Conservation (phyloP, 1,140 invertebrate genomes). For the Aricia agestis region DNA sequence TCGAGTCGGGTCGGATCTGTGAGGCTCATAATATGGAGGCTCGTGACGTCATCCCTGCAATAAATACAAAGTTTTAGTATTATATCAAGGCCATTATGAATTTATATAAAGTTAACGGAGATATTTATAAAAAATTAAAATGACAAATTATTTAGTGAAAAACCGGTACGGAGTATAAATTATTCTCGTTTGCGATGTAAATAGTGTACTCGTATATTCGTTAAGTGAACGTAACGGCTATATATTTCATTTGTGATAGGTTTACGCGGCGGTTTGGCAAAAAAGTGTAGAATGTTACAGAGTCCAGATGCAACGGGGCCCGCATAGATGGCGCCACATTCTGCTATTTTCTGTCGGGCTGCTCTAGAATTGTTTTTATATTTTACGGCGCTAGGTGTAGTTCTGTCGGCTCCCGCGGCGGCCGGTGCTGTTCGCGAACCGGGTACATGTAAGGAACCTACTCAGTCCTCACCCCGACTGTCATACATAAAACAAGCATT, state of each 20-base stretch:
- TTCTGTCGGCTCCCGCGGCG: constrained; percentile 15
- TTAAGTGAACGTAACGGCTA: constrained; percentile 46
- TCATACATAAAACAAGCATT: not conserved
- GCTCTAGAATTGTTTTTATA: constrained; percentile 35
- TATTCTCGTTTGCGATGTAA: constrained; percentile 68
- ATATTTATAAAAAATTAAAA: constrained; percentile 65
- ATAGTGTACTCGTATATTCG: constrained; percentile 59
- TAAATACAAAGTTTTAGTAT: constrained; percentile 57
- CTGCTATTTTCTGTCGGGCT: constrained; percentile 7
- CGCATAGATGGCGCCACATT: constrained; percentile 8
- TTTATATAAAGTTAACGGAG: constrained; percentile 63
- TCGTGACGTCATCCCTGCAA: constrained; percentile 20
- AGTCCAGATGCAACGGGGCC: not conserved
- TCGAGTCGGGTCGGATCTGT: constrained; percentile 24
- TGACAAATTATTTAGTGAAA: constrained; percentile 67
- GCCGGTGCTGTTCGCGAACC: too few relatives aligned
- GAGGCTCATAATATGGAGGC: not conserved
- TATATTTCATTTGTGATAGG: constrained; percentile 56
- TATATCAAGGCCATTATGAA: constrained; percentile 68
- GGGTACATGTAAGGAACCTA: not conserved
- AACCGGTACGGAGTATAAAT: constrained; percentile 50
- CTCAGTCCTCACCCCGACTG: not conserved
- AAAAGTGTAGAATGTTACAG: constrained; percentile 24
- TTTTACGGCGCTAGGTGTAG: constrained; percentile 28
- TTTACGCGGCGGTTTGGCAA: constrained; percentile 35